Evolutionary conservation across 2,888 invertebrate species (phyloP), one percentile per base, ranked within the genome.

Genomic region (Phania funesta): DNA sequence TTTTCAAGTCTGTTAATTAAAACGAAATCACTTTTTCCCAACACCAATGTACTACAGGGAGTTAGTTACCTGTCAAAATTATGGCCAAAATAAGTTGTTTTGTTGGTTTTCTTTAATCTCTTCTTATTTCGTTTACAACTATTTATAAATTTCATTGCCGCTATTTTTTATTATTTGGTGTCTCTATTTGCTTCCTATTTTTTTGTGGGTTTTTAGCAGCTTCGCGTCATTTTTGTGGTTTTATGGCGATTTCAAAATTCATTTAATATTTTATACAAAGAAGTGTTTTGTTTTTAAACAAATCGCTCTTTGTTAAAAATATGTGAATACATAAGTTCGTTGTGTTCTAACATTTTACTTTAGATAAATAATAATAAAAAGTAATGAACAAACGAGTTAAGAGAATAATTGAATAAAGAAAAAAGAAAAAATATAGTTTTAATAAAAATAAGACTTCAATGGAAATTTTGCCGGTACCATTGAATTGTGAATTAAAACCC

Each of bases 131-230:
- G 48, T 81, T 77, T 67, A 58, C 67, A 81, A 62, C 62, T 77
- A 20, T 46, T 73, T 29, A 68, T 54, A 18, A 54, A 78, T 65
- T 78, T 82, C 82, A 82, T 82, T 78, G 82, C 70, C 74, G 75
- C 65, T 74, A 68, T 35, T 16, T 24, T 64, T 20, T 29, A 35
- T 8, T 26, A 58, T 48, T 48, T 32, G 24, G n/a, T 29, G 26
- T 38, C 13, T 26, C 50, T 67, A 6, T 58, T 60, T 50, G 8
- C 4, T n/a, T 41, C 11, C 50, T 50, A 4, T 24, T 70, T 52
- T 41, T 46, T 18, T 3, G 8, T 2, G 9, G 4, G 2, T 22
- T 44, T 48, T 48, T 32, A 29, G 13, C 38, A 74, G 0, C 24
- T 32, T 48, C 29, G 38, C 35, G 29, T 64, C 44, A 77, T 64